Base-by-base conservation (phyloP, 2,888 invertebrate genomes). In the Oscheius sp. region DNA sequence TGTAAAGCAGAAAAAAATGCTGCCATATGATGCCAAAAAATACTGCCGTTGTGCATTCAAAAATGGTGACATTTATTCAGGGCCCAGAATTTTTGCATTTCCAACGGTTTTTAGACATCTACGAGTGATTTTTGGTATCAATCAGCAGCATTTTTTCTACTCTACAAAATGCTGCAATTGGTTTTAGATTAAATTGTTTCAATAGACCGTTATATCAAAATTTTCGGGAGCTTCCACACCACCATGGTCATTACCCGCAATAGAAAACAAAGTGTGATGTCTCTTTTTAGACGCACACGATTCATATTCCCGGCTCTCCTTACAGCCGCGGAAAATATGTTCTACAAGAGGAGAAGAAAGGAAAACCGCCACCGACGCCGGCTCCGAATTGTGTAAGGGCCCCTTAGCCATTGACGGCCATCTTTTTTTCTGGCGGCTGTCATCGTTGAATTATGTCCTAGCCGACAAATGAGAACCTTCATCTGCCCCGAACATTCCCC, bases 221-320 rank as follows among this genome's bases (percentile, higher is more conserved):
- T 35, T 9, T 9, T 9, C 35, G 5, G 5, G 35, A 3, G 49
- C 49, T 49, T 13, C 21, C 3, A 16, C 16, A 16, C 49, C 49
- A 49, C 21, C 21, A 18, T 21, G 16, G 5, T 49, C 16, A 21
- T n/a, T n/a, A n/a, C n/a, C n/a, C n/a, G 49, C 16, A 55, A 18
- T 23, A 55, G 55, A 61, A 16, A 29, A 58, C 12, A 16, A 27
- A 2, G 29, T 27, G 35, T 35, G 9, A 6, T 35, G 9, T 35
- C 9, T 9, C 35, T 27, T 45, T 66, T 52, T 29, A 66, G 66
- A 66, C 49, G 16, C 66, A 66, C 66, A n/a, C 29, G 18, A 66
- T 66, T 27, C 66, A 66, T 35, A 66, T 66, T 21, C 66, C 66
- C 27, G 66, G 66, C 25, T 66, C 66, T 16, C 66, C 66, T 18